Evolutionary conservation across 1,140 invertebrate species (phyloP), one percentile per base, ranked within the genome.

Genomic region (Lepidurus arcticus): DNA sequence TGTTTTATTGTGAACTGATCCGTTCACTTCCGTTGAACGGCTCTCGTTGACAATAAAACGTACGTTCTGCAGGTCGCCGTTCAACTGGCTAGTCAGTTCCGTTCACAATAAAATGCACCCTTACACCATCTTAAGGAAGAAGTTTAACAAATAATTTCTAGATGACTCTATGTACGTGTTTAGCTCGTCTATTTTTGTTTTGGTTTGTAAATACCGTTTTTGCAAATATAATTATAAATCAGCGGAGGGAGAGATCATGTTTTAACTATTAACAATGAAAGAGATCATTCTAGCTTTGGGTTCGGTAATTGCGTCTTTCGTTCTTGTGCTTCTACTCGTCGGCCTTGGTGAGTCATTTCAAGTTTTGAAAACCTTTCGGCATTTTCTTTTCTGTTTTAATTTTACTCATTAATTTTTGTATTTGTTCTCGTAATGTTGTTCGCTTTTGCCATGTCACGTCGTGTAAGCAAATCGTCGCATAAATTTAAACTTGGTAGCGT

Each of bases 271-370:
- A 79, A 78, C 79, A 74, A 88, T 87, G 87, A 86, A 86, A 85
- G 86, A 88, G 80, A 82, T 86, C 76, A 77, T 87, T 74, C 80
- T 88, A 74, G 84, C 86, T 75, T 81, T 85, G 79, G 82, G 88
- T 77, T 87, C 86, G 42, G 82, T 88, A 76, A 79, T 87, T 80
- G 83, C 84, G 53, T 87, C 87, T 77, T 78, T 88, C 45, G 79
- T 86, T 24, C 81, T 87, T 78, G 87, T 88, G 16, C 82, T 88
- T 79, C 80, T 86, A 44, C 86, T 88, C 76, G 86, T 88, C 73
- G 81, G 83, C 74, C 81, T 87, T 76, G 88, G 87, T 88, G 85
- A 87, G 82, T 81, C 79, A 75, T 80, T 79, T 77, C 42, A 78
- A 73, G 24, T 73, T 74, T 65, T 44, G 21, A 26, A 24, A 77